A percentile compares a stretch with the other conserved stretches of the same genome.
phyloP scores from a whole-genome alignment of 2,888 invertebrate species.

The Chalcis sispes region DNA sequence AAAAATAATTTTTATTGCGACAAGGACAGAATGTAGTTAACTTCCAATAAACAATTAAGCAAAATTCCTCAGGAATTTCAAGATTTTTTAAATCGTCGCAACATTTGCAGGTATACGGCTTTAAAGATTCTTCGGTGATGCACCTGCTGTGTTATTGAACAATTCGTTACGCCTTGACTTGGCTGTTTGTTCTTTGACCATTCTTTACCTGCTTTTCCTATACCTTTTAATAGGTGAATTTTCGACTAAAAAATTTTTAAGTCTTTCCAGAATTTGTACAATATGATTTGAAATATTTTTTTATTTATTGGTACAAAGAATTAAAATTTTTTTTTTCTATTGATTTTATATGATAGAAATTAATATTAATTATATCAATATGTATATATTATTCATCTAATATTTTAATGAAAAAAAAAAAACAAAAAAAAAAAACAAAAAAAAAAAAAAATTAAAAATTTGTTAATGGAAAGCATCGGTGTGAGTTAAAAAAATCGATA shows the following conservation, averaged over 20 bases:
- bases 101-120: constrained; percentile 27
- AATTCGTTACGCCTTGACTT: constrained; percentile 27
- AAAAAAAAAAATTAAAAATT: constrained; percentile 2
- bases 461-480: too few relatives aligned
- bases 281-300: too few relatives aligned
- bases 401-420: too few relatives aligned
- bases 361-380: too few relatives aligned
- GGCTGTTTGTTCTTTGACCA: background rate
- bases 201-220: background rate
- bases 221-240: constrained; percentile 12
- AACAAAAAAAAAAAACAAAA: background rate
- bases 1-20: too few relatives aligned
- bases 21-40: constrained; percentile 33
- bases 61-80: constrained; percentile 38
- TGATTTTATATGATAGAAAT: too few relatives aligned
- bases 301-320: too few relatives aligned
- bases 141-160: constrained; percentile 44
- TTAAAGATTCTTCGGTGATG: constrained; percentile 12
- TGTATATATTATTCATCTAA: too few relatives aligned
- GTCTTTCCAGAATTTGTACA: too few relatives aligned
- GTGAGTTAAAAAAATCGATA: too few relatives aligned
- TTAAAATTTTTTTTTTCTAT: too few relatives aligned
- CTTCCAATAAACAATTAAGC: constrained; percentile 26
- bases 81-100: constrained; percentile 32
- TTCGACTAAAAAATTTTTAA: too few relatives aligned